Evolutionary conservation across 2,113 vertebrate species (phyloP).

Genomic region (Rattus norvegicus): GRCr8 NC_086034.1:72204501-72205000

Average conservation of each 20-base stretch:
- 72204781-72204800: neutral
- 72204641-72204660: too few relatives aligned
- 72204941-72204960: neutral
- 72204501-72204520: neutral
- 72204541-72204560: neutral
- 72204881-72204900: neutral
- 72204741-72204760: neutral
- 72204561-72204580: neutral
- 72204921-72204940: neutral
- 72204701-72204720: neutral
- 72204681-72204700: neutral
- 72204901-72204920: neutral
- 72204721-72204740: neutral
- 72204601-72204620: neutral
- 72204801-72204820: neutral
- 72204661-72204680: neutral
- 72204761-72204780: neutral
- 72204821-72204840: neutral
- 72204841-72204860: neutral
- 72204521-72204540: neutral
- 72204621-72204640: neutral
- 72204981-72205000: neutral
- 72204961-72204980: neutral
- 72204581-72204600: neutral
- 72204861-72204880: neutral